phyloP scores from a whole-genome alignment of 1,140 invertebrate species.

The Neuroterus valhalla region DNA sequence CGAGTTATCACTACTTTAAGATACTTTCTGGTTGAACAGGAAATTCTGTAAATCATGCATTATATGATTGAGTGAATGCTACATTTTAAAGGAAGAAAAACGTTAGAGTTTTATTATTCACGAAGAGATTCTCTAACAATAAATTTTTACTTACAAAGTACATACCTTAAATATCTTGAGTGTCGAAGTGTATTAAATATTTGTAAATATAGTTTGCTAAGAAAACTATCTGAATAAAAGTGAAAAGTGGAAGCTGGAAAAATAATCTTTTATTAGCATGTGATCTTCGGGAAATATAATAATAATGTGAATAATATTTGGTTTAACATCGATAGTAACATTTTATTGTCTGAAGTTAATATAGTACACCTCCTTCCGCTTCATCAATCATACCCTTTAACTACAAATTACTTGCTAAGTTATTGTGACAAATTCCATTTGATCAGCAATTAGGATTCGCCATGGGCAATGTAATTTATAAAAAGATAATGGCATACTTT shows the following conservation, averaged over 20 bases:
- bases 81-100: too few relatives aligned
- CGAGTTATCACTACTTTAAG: not conserved
- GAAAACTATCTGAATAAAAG: not conserved
- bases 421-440: conserved; percentile 45
- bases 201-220: conserved; percentile 36
- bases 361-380: conserved; percentile 63
- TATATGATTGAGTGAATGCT: too few relatives aligned
- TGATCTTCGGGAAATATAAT: not conserved
- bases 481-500: not conserved
- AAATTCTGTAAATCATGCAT: not conserved
- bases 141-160: too few relatives aligned
- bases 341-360: conserved; percentile 75
- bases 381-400: conserved; percentile 50
- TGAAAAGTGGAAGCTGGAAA: not conserved
- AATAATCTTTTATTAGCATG: not conserved
- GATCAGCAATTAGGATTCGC: not conserved
- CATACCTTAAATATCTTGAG: not conserved
- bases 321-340: conserved; percentile 74
- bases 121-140: too few relatives aligned
- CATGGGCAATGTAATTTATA: not conserved
- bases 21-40: not conserved
- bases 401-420: conserved; percentile 48
- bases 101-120: too few relatives aligned
- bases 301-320: conserved; percentile 37
- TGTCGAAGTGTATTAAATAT: not conserved